Conservation (phyloP, 2,888 invertebrate species). For the Embidobia sp. region DNA sequence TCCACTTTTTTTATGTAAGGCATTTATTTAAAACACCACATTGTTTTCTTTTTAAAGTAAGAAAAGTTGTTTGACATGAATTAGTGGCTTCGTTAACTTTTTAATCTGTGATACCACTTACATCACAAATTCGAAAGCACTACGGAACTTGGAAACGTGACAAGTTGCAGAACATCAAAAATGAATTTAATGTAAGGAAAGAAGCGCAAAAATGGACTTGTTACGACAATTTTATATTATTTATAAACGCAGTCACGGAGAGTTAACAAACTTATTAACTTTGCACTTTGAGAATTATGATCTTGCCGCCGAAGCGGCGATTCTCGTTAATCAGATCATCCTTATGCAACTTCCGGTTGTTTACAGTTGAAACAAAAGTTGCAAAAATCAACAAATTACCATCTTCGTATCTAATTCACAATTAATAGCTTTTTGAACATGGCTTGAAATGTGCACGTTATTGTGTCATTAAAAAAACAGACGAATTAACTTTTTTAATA, state of each 20-base stretch:
- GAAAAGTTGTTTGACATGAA: no score
- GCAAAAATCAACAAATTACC: no score
- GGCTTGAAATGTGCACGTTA: no score
- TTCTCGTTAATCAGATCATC: constrained; percentile 5
- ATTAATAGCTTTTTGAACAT: no score
- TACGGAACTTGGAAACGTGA: constrained; percentile 11
- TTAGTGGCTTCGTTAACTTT: constrained; percentile 3
- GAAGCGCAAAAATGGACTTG: not conserved
- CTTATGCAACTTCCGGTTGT: not conserved
- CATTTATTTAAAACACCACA: not conserved
- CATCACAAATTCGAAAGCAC: constrained; percentile 12
- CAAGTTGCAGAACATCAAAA: constrained; percentile 4
- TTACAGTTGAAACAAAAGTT: constrained; percentile 4
- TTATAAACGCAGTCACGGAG: constrained; percentile 8
- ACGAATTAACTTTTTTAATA: no score
- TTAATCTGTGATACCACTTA: constrained; percentile 2
- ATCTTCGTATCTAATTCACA: no score
- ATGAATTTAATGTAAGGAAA: not conserved
- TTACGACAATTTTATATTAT: constrained; percentile 5
- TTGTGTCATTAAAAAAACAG: no score
- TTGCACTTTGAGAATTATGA: not conserved
- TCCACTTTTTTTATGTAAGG: no score
- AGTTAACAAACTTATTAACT: constrained; percentile 22
- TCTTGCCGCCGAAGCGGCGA: not conserved
- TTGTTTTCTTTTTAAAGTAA: no score